Evolutionary conservation across 2,888 invertebrate genomes (phyloP), one percentile per base, ranked within the genome.

Genomic region (Microplitis manilae): DNA sequence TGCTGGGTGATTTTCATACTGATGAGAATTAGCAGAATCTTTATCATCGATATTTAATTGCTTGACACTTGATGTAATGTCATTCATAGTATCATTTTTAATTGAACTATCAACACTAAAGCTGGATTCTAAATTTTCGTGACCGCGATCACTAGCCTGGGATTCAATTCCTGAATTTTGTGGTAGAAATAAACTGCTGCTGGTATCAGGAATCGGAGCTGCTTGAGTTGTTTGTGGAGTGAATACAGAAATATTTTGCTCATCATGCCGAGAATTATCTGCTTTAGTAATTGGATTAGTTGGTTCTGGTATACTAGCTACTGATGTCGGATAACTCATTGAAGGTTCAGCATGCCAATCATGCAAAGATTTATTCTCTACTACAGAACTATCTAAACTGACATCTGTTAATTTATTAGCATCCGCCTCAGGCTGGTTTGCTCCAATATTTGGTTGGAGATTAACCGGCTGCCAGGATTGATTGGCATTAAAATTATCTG

Each of bases 11-110:
- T 78, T 81, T 30, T 84, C 85, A 4, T 75, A 60, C 6, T 79
- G 81, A 6, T 50, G 50, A 50, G 50, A 50, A 40, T 82, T 83
- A 30, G 30, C 30, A 0, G 70, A 73, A 15, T 79, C 15, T 69
- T 84, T 84, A 30, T 80, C 80, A 17, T 78, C 81, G 30, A 90
- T 73, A 75, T 71, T 86, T 73, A 90, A 75, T 68, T 90, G 87
- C 73, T 84, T 82, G 1, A 90, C 79, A 40, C 82, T 84, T 40
- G 80, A 76, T 1, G 87, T 79, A 71, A 89, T 77, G 40, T 88
- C 87, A 4, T 80, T 77, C 40, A 82, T 76, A 60, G 83, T 82
- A 69, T 84, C 83, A 13, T 84, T 86, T 2, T 69, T 76, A 13
- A 50, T 13, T 13, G 5, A 50, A 50, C 50, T 8, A 30, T 86